Conservation (phyloP, 37 sponge, comb jelly and placozoan genomes). For the Ephydatia muelleri region DNA sequence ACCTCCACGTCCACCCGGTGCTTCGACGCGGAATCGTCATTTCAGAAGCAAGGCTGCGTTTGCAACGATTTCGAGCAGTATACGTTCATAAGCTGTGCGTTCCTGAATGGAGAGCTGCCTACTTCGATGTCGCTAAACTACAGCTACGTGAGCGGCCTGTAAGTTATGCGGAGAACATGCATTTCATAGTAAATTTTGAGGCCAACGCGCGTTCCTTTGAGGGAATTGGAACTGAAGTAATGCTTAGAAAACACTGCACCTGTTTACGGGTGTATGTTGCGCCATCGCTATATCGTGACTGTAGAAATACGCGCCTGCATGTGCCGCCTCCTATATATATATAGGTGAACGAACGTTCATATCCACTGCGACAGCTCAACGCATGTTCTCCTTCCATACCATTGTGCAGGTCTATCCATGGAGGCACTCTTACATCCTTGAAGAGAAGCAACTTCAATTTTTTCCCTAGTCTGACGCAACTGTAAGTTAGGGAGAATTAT, state of each 20-base stretch:
- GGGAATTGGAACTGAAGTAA: too few relatives aligned
- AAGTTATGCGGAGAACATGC: neutral
- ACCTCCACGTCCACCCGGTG: neutral
- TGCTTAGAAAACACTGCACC: too few relatives aligned
- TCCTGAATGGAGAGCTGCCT: neutral
- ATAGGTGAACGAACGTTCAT: too few relatives aligned
- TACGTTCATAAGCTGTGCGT: neutral
- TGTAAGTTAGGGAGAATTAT: too few relatives aligned
- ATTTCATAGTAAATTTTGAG: neutral
- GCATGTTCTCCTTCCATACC: too few relatives aligned
- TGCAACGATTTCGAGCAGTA: neutral
- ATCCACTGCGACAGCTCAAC: too few relatives aligned
- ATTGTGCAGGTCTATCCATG: neutral
- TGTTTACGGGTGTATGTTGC: too few relatives aligned
- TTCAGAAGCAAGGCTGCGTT: neutral
- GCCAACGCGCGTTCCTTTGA: too few relatives aligned
- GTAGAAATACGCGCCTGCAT: too few relatives aligned
- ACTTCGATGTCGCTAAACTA: neutral
- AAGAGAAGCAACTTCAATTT: neutral
- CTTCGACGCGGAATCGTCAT: too few relatives aligned
- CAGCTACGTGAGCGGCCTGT: neutral
- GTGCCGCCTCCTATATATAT: too few relatives aligned
- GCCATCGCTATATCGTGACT: too few relatives aligned
- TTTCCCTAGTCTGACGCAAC: neutral
- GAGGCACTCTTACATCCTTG: neutral